Conservation (phyloP, 2,888 invertebrate genomes). For the Mallateleia sp. region DNA sequence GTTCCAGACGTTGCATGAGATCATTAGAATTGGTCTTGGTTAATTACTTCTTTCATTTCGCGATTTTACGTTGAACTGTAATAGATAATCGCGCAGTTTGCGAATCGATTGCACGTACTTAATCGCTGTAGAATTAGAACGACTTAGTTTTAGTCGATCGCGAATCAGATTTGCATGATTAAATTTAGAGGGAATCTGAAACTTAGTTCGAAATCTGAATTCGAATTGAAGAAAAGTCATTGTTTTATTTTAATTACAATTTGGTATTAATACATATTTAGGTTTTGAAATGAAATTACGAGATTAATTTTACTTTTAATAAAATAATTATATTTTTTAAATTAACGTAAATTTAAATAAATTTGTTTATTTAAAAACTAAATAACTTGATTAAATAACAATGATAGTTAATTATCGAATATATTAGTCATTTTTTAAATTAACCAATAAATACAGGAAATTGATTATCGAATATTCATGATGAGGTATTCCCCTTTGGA, state of each 20-base stretch:
- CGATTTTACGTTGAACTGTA: conserved; percentile 24
- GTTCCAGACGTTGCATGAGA: conserved; percentile 17
- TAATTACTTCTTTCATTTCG: conserved; percentile 24
- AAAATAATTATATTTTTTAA: no score
- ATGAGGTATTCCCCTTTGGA: conserved; percentile 41
- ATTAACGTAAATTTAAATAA: no score
- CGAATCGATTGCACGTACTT: conserved; percentile 40
- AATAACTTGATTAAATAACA: no score
- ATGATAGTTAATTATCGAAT: no score
- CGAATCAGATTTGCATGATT: conserved; percentile 48
- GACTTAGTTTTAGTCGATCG: conserved; percentile 12
- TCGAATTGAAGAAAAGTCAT: no score
- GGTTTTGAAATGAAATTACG: no score
- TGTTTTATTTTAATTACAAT: no score
- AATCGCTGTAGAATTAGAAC: conserved; percentile 30
- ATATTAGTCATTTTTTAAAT: background rate
- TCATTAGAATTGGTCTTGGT: conserved; percentile 35
- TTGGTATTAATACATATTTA: no score
- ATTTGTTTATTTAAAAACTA: no score
- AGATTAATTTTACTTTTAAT: no score
- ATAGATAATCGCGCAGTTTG: conserved; percentile 12
- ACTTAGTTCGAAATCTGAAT: no score
- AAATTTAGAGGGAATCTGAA: background rate
- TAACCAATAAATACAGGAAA: conserved; percentile 13
- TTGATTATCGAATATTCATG: conserved; percentile 63